Evolutionary conservation across 2,888 invertebrate genomes (phyloP).

Genomic region (Epicampocera succincta): DNA sequence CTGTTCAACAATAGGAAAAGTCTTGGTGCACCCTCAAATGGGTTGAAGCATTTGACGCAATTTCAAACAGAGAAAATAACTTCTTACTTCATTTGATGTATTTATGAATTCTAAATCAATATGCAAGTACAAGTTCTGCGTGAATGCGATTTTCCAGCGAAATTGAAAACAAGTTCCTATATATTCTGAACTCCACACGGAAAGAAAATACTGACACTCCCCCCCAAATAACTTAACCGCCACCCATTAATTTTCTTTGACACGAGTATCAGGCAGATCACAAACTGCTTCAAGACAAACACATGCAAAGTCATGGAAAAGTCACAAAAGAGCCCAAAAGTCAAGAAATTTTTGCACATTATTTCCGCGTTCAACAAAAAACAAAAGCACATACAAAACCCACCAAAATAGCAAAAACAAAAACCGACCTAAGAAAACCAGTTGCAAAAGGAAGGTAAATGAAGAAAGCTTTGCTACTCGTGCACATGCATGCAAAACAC

Average conservation of each 20-base stretch:
- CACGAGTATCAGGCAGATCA: background rate
- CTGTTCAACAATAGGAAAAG: no score
- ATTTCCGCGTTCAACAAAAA: constrained; percentile 63
- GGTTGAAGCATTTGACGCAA: no score
- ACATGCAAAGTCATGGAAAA: constrained; percentile 63
- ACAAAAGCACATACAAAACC: constrained; percentile 17
- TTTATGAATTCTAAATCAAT: no score
- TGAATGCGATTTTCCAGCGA: no score
- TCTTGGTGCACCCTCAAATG: no score
- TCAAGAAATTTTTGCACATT: constrained; percentile 63
- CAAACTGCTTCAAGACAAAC: background rate
- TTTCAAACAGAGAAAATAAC: no score
- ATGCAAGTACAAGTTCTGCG: no score
- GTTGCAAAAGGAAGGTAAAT: constrained; percentile 44
- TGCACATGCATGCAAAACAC: constrained; percentile 43
- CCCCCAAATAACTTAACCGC: no score
- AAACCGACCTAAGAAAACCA: constrained; percentile 47
- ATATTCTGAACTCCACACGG: no score
- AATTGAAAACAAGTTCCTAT: no score
- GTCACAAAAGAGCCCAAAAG: constrained; percentile 59
- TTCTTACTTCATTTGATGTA: no score
- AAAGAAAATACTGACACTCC: no score
- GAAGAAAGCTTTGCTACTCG: constrained; percentile 54
- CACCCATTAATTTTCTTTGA: background rate
- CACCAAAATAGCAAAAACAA: constrained; percentile 18